Evolutionary conservation across 2,113 vertebrate species (phyloP), one percentile per base, ranked within the genome.

Genomic region (Setophaga kirtlandii): DNA sequence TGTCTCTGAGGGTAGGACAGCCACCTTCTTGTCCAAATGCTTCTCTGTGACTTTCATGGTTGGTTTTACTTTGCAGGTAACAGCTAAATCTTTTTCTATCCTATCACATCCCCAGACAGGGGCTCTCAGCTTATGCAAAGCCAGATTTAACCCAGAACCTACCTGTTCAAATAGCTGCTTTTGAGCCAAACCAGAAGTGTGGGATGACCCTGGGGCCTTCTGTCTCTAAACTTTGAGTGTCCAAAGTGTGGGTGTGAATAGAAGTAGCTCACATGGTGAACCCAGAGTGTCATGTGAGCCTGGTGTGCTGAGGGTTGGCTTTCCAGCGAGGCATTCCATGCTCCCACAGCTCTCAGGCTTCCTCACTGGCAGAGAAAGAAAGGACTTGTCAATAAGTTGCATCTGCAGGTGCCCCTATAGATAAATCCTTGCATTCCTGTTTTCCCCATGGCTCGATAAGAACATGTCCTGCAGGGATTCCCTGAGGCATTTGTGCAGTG

Each of bases 101-200:
- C 88, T 77, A 4, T 92, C 64, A 55, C 79, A 42, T 76, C 63
- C 12, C 33, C 63, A 81, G 76, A 77, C 71, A 11, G 4, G 14
- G 49, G 35, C 41, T 87, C 56, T 82, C 53, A 37, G 88, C 41
- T 94, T 95, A 87, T 9, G 42, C 63, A 90, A 94, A 95, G 89
- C 92, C 89, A 74, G 64, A 63, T 67, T 94, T 93, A 95, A 88
- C 84, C 87, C 53, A 65, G 50, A 60, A 87, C n/a, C 27, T 75
- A 11, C 58, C 90, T 73, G 85, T 70, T 73, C 59, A 55, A n/a
- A 30, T 67, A 23, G 17, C 53, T 71, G 37, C 85, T 88, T 85
- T 68, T 46, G 88, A 81, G 47, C 46, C 55, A 80, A 65, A 64
- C 37, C 49, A 53, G 64, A n/a, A 73, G 24, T 11, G 14, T 21